These are phyloP conservation scores for Heliconius ethilla DNA, from an alignment of 2,888 invertebrate species.

Conservation along the genomic window DNA sequence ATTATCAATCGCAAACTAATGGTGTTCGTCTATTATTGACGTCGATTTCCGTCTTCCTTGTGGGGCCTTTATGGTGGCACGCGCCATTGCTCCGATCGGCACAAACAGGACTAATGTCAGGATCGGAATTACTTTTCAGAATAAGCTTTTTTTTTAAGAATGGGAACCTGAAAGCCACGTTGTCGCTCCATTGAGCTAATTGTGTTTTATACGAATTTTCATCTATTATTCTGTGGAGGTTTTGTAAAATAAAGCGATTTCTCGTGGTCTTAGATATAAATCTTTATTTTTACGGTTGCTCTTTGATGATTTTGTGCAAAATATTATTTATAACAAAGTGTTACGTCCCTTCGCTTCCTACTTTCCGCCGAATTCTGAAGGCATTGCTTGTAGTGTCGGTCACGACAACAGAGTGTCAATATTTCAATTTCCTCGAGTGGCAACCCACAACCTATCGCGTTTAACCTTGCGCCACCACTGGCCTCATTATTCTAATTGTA, in stretches of 20 bases:
- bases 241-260: background rate
- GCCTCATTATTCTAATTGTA: too few relatives aligned
- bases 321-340: background rate
- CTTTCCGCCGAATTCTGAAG: too few relatives aligned
- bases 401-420: too few relatives aligned
- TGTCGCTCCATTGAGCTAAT: conserved; percentile 16
- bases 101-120: conserved; percentile 60
- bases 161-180: conserved; percentile 12
- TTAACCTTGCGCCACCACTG: too few relatives aligned
- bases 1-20: conserved; percentile 81
- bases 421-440: too few relatives aligned
- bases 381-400: too few relatives aligned
- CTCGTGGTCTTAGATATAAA: background rate
- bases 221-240: background rate
- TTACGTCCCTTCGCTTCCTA: too few relatives aligned
- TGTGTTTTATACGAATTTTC: conserved; percentile 21
- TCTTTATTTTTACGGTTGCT: background rate
- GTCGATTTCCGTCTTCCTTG: conserved; percentile 75
- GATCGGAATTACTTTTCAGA: conserved; percentile 44
- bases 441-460: too few relatives aligned
- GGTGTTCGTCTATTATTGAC: conserved; percentile 79
- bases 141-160: conserved; percentile 30
- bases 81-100: conserved; percentile 71
- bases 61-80: conserved; percentile 77
- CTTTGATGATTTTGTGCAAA: background rate